Evolutionary conservation across 2,113 vertebrate genomes (phyloP), one percentile per base, ranked within the genome.

Genomic region (Chlorocebus sabaeus): DNA sequence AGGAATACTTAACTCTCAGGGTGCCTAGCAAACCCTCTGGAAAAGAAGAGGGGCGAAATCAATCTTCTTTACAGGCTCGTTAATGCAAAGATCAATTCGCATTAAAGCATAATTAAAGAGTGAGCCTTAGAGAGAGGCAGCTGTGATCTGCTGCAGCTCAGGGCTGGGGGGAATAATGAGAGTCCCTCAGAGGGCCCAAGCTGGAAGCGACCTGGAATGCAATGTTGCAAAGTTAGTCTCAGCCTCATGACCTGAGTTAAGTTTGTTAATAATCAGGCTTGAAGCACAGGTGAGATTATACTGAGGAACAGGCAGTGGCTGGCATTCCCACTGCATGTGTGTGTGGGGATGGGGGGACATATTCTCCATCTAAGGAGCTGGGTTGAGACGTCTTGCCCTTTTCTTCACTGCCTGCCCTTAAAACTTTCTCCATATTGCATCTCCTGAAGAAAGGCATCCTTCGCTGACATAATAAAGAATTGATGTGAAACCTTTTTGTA

Each of bases 101-200:
- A 97, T 98, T 98, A 97, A 98, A 98, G 93, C 81, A 68, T 98
- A 98, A 98, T 98, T 98, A 98, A 98, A 98, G 96, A 98, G 95
- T 90, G 52, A 97, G 67, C 80, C 97, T 98, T 92, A 57, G n/a
- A 61, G 61, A 93, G 45, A 68, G 64, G 32, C 43, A 14, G 20
- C 14, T 45, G 18, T 7, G 82, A 55, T 61, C 75, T 32, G 59
- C 43, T 52, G 32, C 80, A 1, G 0, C 57, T 30, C 2, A 2
- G 32, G 40, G 50, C 6, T 59, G 43, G 20, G 30, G 59, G 40
- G 50, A 57, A 20, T 81, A 83, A 55, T 83, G 10, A 59, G 18
- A 86, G 32, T 5, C 8, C 38, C 43, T 55, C 57, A 20, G 38
- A 30, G 64, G 81, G 6, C 64, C 18, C n/a, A 20, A 11, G 59